Conservation (phyloP, 2,797 vertebrate genomes). For the Scolopax bukidnonensis region DNA sequence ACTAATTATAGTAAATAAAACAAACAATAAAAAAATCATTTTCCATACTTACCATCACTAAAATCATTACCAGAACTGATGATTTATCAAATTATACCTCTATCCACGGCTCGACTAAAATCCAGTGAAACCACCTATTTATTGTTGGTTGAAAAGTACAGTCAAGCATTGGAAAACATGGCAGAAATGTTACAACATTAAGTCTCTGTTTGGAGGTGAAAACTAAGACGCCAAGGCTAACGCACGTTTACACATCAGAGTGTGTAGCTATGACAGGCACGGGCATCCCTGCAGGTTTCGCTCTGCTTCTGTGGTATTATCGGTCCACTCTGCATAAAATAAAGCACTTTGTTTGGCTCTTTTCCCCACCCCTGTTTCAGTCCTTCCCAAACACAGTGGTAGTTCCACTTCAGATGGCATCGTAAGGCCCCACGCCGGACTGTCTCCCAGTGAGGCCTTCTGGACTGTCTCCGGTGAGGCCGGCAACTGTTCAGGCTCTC, state of each 20-base stretch:
- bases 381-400: neutral
- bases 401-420: neutral
- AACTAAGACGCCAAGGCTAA: neutral
- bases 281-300: neutral
- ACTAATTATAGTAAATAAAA: neutral
- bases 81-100: neutral
- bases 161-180: neutral
- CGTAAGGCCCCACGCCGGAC: neutral
- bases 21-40: neutral
- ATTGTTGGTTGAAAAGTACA: neutral
- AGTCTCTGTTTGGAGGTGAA: neutral
- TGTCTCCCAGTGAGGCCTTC: neutral
- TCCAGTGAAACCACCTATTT: neutral
- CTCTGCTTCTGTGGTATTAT: neutral
- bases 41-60: neutral
- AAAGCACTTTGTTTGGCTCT: neutral
- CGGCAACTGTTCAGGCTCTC: neutral
- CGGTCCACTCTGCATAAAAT: neutral
- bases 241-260: accelerated
- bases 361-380: neutral
- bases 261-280: neutral
- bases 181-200: neutral
- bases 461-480: neutral
- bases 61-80: neutral
- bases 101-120: neutral